Evolutionary conservation across 1,140 invertebrate genomes (phyloP), one percentile per base, ranked within the genome.

Genomic region (Antheraea mylitta): DNA sequence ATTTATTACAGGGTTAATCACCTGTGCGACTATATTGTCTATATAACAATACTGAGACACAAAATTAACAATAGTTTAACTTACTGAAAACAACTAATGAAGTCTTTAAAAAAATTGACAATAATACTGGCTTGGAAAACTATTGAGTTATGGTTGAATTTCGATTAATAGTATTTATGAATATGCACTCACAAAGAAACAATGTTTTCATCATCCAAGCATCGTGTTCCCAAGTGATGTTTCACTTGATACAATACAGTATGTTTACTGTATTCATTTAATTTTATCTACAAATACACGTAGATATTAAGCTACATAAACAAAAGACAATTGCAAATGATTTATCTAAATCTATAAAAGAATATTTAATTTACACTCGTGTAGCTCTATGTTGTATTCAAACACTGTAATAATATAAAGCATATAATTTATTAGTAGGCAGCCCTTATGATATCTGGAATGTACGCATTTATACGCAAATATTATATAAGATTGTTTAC

Each of bases 371-470:
- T 53, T 53, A 53, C 45, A 53, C 16, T 53, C 13, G 13, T 48
- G 36, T 60, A 72, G 67, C 69, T 72, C 67, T 66, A 53, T 2
- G 45, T 16, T 53, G 22, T 60, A 45, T 22, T 68, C 58, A 53
- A 66, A 68, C 45, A 30, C 48, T 58, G 66, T 64, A 18, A 80
- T 73, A 67, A 71, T 73, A 69, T 77, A 78, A 80, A 72, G 62
- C 68, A 66, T 48, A 64, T 73, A 74, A 78, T 73, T 82, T 79
- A 80, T 79, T 78, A 74, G 69, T 74, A 72, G 74, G 70, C 78
- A 85, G 83, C 83, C 77, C 78, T 83, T 78, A 82, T 80, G 81
- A 83, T 84, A 87, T 85, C 82, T 83, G 78, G 79, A 67, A 68
- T 70, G 71, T 65, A 64, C 19, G 59, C 69, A 74, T 66, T 74